phyloP scores from a whole-genome alignment of 2,888 invertebrate genomes.

The Apomyelois bistriatella region DNA sequence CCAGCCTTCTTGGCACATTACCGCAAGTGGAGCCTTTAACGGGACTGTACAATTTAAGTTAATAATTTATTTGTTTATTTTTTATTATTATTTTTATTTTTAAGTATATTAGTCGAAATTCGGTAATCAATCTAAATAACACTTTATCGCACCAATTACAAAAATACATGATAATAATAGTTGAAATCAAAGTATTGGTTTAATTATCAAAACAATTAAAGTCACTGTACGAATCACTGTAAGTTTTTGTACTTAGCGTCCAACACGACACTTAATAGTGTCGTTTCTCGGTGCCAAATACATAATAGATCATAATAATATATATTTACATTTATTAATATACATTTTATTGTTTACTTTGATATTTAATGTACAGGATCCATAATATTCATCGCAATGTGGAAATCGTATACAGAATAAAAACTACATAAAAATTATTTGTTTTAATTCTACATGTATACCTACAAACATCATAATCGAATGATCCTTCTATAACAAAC shows the following conservation, averaged over 20 bases:
- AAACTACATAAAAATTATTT: slow-evolving; percentile 50
- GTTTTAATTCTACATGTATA: slow-evolving; percentile 35
- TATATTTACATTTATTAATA: slow-evolving; percentile 71
- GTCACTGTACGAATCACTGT: slow-evolving; percentile 19
- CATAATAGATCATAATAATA: slow-evolving; percentile 56
- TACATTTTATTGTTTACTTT: slow-evolving; percentile 71
- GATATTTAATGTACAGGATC: slow-evolving; percentile 72
- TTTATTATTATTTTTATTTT: too few species aligned
- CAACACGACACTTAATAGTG: slow-evolving; percentile 46
- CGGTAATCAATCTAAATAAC: too few species aligned
- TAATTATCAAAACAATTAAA: slow-evolving; percentile 12
- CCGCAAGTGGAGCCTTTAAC: too few species aligned
- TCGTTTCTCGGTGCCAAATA: slow-evolving; percentile 67
- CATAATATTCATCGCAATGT: slow-evolving; percentile 66
- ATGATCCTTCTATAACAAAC: too few species aligned
- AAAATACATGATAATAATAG: too few species aligned
- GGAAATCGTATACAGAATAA: slow-evolving; percentile 71
- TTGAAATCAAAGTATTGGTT: slow-evolving; percentile 15
- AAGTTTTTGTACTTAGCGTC: slow-evolving; percentile 47
- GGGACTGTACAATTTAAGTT: too few species aligned
- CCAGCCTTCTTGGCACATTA: too few species aligned
- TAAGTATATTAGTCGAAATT: too few species aligned
- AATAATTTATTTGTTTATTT: too few species aligned
- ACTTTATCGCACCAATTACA: too few species aligned
- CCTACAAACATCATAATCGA: not conserved